A percentile compares a stretch with the other conserved stretches of the same genome.
Conservation (phyloP, 2,888 invertebrate genomes). For the Xanthorhoe designata region DNA sequence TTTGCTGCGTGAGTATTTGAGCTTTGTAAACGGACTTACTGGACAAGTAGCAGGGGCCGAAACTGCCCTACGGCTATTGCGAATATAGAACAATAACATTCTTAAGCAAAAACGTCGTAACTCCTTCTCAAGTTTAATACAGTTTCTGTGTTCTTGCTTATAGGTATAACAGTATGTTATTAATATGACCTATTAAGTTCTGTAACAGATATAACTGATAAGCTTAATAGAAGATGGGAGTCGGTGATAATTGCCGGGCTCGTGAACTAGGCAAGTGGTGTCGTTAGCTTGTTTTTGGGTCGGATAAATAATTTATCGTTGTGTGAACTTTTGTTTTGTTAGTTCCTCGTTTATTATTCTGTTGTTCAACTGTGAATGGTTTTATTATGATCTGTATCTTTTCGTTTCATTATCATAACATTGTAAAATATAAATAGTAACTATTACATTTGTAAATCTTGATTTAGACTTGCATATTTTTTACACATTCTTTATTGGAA, state of each 20-base stretch:
- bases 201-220: constrained; percentile 60
- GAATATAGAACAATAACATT: constrained; percentile 28
- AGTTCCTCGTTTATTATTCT: constrained; percentile 39
- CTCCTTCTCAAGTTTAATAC: not conserved
- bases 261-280: constrained; percentile 45
- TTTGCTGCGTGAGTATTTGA: constrained; percentile 17
- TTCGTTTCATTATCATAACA: not conserved
- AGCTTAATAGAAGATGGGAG: constrained; percentile 65
- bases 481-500: too few relatives aligned
- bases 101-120: constrained; percentile 23
- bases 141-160: constrained; percentile 26
- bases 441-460: too few relatives aligned
- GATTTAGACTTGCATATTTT: too few relatives aligned
- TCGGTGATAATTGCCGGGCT: constrained; percentile 59
- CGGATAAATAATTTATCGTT: constrained; percentile 57
- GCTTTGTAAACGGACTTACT: constrained; percentile 42
- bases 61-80: constrained; percentile 37
- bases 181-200: constrained; percentile 66
- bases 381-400: constrained; percentile 29
- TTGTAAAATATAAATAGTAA: too few relatives aligned
- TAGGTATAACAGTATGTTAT: constrained; percentile 35
- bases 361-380: constrained; percentile 30
- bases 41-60: constrained; percentile 39
- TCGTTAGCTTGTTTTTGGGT: constrained; percentile 57
- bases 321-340: constrained; percentile 47